A percentile compares a stretch with the other conserved stretches of the same genome.
Conservation (phyloP, 2,113 vertebrate species). For the Spea multiplicata region DNA sequence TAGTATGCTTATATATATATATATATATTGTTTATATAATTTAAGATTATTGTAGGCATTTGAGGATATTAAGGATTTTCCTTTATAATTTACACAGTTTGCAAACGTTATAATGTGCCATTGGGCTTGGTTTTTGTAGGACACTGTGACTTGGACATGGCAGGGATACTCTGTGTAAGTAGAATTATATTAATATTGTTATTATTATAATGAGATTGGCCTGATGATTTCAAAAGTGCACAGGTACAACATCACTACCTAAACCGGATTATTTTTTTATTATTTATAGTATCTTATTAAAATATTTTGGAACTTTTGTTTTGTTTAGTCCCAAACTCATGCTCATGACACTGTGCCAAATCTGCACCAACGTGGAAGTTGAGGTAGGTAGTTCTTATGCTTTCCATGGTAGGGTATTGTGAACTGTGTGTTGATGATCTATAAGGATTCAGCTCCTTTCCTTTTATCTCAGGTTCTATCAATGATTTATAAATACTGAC, state of each 20-base stretch:
- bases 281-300: not conserved
- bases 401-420: not conserved
- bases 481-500: no score
- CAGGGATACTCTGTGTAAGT: conserved; percentile 90
- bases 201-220: no score
- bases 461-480: no score
- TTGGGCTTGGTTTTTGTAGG: conserved; percentile 60
- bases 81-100: no score
- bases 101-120: no score
- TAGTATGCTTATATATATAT: no score
- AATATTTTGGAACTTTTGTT: no score
- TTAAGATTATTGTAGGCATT: no score
- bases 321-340: conserved; percentile 72
- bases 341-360: conserved; percentile 82
- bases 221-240: no score
- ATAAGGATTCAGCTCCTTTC: no score
- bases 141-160: conserved; percentile 98
- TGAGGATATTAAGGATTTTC: no score
- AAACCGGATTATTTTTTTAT: not conserved
- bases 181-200: not conserved
- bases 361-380: conserved; percentile 86
- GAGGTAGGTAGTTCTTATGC: conserved; percentile 72
- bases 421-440: not conserved
- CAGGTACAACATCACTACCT: not conserved
- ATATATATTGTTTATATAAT: no score